phyloP scores from a whole-genome alignment of 2,888 invertebrate genomes.

The Tenthredo livida region DNA sequence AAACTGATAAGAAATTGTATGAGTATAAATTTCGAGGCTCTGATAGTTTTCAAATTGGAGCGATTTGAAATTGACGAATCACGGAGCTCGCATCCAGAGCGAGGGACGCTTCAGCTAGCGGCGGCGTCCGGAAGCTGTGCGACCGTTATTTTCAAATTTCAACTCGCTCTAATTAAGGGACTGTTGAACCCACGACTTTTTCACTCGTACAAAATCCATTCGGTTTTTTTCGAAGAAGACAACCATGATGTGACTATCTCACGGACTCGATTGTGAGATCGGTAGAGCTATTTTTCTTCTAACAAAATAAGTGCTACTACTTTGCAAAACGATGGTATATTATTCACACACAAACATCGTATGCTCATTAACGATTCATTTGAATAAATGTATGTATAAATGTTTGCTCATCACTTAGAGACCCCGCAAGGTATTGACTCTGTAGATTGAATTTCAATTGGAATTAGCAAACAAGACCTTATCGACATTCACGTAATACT shows the following conservation, averaged over 20 bases:
- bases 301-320: background rate
- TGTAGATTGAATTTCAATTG: background rate
- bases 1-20: background rate
- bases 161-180: background rate
- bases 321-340: background rate
- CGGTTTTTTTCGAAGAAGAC: background rate
- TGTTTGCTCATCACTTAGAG: background rate
- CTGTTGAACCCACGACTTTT: background rate
- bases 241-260: background rate
- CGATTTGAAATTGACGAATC: background rate
- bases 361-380: background rate
- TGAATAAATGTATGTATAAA: background rate
- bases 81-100: background rate
- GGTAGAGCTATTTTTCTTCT: background rate
- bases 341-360: background rate
- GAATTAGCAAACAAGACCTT: background rate
- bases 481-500: background rate
- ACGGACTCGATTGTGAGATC: background rate
- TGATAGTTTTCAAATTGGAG: background rate
- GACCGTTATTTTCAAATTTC: background rate
- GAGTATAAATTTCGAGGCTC: background rate
- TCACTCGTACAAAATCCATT: background rate
- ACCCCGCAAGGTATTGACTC: background rate
- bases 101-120: background rate
- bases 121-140: background rate